Evolutionary conservation across 64 coral and sea anemone species (phyloP).

Genomic region (Montipora foliosa): DNA sequence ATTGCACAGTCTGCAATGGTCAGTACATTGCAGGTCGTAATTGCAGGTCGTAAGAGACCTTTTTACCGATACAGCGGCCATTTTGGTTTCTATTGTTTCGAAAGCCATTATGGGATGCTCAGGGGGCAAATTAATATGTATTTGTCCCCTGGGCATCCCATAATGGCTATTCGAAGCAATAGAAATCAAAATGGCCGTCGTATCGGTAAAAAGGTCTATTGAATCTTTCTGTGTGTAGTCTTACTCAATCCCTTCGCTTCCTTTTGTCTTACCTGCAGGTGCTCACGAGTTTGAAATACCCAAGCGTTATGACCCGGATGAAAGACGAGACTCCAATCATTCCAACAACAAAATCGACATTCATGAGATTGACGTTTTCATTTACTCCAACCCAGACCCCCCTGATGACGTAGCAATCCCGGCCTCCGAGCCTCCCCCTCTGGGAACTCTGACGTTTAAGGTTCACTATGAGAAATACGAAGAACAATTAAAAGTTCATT

Average conservation of each 20-base stretch:
- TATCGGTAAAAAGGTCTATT: no score
- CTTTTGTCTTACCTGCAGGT: constrained; percentile 20
- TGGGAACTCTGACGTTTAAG: constrained; percentile 74
- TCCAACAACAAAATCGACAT: constrained; percentile 31
- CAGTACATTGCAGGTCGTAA: no score
- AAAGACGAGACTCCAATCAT: constrained; percentile 48
- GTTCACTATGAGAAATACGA: constrained; percentile 69
- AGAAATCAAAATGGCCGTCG: no score
- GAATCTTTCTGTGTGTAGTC: not conserved
- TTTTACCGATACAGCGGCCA: no score
- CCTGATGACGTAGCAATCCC: constrained; percentile 16
- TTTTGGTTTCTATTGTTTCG: no score
- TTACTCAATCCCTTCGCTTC: not conserved
- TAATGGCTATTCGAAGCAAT: no score
- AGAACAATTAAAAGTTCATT: constrained; percentile 72
- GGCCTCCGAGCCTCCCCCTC: constrained; percentile 40
- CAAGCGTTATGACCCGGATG: constrained; percentile 70
- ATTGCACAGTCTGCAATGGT: no score
- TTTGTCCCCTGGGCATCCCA: no score
- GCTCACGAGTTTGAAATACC: constrained; percentile 75
- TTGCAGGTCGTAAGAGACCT: no score
- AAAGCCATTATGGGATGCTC: no score
- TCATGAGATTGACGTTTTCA: constrained; percentile 51
- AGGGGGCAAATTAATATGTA: no score
- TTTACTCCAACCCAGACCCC: constrained; percentile 57